Evolutionary conservation across 2,113 vertebrate species (phyloP).

Genomic region (Emydura subglobosa): DNA sequence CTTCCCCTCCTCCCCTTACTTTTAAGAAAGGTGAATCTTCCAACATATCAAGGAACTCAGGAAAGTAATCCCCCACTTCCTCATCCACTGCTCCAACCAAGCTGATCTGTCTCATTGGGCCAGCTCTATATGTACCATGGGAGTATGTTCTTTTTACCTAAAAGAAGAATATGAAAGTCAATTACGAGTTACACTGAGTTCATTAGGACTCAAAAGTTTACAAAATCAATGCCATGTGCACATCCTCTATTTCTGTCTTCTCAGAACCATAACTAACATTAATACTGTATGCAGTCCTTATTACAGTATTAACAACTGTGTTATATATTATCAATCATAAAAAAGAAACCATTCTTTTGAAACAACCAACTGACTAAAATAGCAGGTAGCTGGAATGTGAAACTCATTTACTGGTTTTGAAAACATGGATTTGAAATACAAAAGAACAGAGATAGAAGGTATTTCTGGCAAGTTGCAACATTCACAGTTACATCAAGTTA

Average conservation of each 20-base stretch:
- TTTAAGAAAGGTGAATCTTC: conserved; percentile 97
- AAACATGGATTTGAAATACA: not conserved
- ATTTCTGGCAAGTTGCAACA: not conserved
- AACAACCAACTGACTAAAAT: not conserved
- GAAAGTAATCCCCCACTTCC: conserved; percentile 97
- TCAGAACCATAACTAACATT: not conserved
- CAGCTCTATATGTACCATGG: conserved; percentile 96
- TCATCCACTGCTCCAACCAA: conserved; percentile 98
- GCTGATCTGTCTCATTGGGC: conserved; percentile 98
- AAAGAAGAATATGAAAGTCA: conserved; percentile 56
- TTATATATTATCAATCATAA: not conserved
- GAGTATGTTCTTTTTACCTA: conserved; percentile 98
- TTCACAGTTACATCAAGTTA: not conserved
- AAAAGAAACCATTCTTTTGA: not conserved
- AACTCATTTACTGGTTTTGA: not conserved
- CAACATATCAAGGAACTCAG: conserved; percentile 95
- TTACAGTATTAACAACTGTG: not conserved
- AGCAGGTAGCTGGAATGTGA: not conserved
- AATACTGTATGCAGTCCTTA: not conserved
- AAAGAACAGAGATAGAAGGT: not conserved
- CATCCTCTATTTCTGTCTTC: not conserved
- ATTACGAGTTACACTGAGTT: not conserved
- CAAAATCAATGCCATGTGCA: not conserved
- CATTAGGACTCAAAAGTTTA: not conserved
- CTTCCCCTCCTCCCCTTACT: conserved; percentile 82